These are phyloP conservation scores for Mongoloraphidia duomilia DNA, from an alignment of 2,888 invertebrate species.

Conservation along the genomic window DNA sequence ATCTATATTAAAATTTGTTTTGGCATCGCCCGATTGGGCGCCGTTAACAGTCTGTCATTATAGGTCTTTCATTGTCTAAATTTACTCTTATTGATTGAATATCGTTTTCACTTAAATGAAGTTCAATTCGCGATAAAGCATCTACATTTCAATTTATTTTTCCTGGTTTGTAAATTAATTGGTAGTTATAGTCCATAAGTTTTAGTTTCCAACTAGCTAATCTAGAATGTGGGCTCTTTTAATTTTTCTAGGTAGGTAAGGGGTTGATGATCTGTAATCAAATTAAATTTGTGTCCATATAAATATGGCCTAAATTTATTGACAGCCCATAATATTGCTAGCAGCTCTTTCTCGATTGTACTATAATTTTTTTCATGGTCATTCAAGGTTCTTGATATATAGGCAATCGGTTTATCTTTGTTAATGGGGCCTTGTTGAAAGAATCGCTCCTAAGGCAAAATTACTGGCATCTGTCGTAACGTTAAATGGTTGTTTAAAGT, in stretches of 20 bases:
- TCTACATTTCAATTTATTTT: slow-evolving; percentile 20
- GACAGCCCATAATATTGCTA: slow-evolving; percentile 23
- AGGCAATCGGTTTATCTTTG: slow-evolving; percentile 23
- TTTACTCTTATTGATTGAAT: background rate
- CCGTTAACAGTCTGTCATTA: too few relatives aligned
- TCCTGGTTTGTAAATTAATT: slow-evolving; percentile 20
- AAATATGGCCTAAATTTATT: slow-evolving; percentile 25
- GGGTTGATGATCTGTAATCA: slow-evolving; percentile 24
- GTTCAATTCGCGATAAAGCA: slow-evolving; percentile 15
- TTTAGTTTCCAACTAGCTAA: slow-evolving; percentile 20
- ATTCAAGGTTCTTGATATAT: slow-evolving; percentile 21
- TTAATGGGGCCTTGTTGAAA: slow-evolving; percentile 19
- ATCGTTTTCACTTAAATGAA: background rate
- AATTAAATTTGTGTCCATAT: slow-evolving; percentile 22
- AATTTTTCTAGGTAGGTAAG: slow-evolving; percentile 21
- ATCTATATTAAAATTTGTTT: too few relatives aligned
- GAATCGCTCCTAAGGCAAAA: slow-evolving; percentile 18
- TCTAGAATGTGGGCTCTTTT: slow-evolving; percentile 20
- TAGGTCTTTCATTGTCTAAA: background rate
- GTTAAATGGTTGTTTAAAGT: slow-evolving; percentile 15
- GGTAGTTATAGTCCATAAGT: slow-evolving; percentile 22
- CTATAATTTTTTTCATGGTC: slow-evolving; percentile 22
- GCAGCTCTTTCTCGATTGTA: slow-evolving; percentile 24
- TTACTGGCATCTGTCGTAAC: slow-evolving; percentile 24
- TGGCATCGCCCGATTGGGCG: too few relatives aligned